Base-by-base conservation (phyloP, 2,797 vertebrate species). In the Sebastiscus tertius region DNA sequence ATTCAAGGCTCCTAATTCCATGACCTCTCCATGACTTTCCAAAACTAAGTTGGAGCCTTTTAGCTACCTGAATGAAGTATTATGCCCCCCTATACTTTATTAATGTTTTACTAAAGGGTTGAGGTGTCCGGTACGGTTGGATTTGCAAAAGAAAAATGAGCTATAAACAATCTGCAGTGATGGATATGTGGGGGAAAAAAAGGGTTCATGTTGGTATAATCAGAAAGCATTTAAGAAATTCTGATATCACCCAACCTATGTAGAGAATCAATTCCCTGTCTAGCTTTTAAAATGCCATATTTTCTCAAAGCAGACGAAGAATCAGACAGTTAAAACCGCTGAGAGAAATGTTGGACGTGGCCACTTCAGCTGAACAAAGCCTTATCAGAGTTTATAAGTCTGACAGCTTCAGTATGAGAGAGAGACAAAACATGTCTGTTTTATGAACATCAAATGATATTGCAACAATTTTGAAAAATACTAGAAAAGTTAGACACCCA, bases 1-100 rank as follows among this genome's bases (percentile, higher is more conserved):
- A 64, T 77, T 79, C 27, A 54, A 68, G 29, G 6, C 34, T 72
- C 27, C 24, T 75, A 27, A 77, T 66, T 71, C 66, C 5, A 77
- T 42, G 26, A 84, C 54, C 67, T 42, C 6, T 42, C 36, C 8
- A 10, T 39, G 29, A 84, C 66, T 42, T 77, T 77, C 27, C 6
- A 52, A 79, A 74, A 56, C 33, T 34, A 72, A 75, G 26, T 22
- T 67, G 55, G 26, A 29, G 33, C 34, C 4, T 39, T 65, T 49
- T 11, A 10, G 58, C 72, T 64, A 85, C 64, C 20, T 26, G 18
- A 49, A 20, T 20, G 16, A 54, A 36, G 42, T 58, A 31, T 12
- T 8, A 66, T 9, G 1, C 5, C 9, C 8, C 8, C 11, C 6
- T 6, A 54, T n/a, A 22, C n/a, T 55, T 68, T 76, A 78, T 69